Base-by-base conservation (phyloP, 2,113 vertebrate species). In the Macquaria australasica region DNA sequence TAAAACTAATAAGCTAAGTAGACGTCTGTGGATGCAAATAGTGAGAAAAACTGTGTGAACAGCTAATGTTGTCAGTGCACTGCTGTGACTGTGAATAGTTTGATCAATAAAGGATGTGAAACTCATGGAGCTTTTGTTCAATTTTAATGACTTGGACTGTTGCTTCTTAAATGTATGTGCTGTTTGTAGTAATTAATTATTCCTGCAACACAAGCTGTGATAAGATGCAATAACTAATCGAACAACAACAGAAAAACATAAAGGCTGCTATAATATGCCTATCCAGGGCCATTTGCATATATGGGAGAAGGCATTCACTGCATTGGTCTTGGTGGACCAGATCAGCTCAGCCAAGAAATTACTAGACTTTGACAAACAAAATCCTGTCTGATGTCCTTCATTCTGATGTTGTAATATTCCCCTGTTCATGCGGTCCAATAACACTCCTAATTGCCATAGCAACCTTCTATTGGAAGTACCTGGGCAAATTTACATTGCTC, bases 151-250 rank as follows among this genome's bases (percentile, higher is more conserved):
- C 11, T 55, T 53, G 23, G 58, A 80, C 23, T 51, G 31, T 72
- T 81, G 78, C 37, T 8, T 69, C 51, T 68, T 59, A 48, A 69
- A 43, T 68, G 6, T 56, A 28, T 77, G 28, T 55, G 50, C 55
- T 77, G 8, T 73, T 58, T 28, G 71, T 28, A 18, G 31, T 77
- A 71, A 25, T 48, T 0, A 16, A 78, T 50, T 60, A 60, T 50
- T 79, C 25, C 41, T 60, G 20, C 8, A 51, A 37, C 43, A 71
- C 55, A 55, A 53, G 55, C 28, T 60, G 41, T 45, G n/a, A 58
- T 45, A 18, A 58, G 51, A 68, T 69, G 66, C 39, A 58, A 51
- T 9, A 3, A 5, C 41, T 7, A 53, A 20, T 6, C 39, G 18
- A 31, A 41, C 31, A 51, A 68, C 51, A 75, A 23, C 5, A 48